Evolutionary conservation across 2,113 vertebrate species (phyloP).

Genomic region (Oryctolagus cuniculus): DNA sequence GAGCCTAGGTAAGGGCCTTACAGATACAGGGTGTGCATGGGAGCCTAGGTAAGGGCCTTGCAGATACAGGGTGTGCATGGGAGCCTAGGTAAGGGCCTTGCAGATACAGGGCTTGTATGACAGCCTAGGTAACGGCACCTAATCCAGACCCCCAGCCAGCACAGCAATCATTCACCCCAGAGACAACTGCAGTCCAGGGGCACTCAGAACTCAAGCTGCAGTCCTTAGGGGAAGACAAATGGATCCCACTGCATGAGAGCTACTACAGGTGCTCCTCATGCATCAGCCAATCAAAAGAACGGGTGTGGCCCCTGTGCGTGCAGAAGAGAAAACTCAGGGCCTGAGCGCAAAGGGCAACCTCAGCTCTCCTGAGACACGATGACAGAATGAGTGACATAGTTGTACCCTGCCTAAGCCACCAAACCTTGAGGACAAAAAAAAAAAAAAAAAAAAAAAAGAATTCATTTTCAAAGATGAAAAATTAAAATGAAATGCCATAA

Average conservation of each 20-base stretch:
- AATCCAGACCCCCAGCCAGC: not conserved
- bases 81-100: not conserved
- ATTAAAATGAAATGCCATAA: not conserved
- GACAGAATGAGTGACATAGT: not conserved
- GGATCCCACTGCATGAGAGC: not conserved
- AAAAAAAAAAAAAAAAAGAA: conserved; percentile 15
- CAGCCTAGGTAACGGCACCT: not conserved
- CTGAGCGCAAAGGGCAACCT: not conserved
- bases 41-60: too few relatives aligned
- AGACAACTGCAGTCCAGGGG: not conserved
- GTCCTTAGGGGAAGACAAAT: not conserved
- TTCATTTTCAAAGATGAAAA: not conserved
- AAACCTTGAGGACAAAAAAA: not conserved
- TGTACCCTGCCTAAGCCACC: not conserved
- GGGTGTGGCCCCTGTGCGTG: too few relatives aligned
- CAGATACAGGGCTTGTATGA: not conserved
- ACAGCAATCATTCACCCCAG: not conserved
- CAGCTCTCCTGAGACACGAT: not conserved
- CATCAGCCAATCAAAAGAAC: not conserved
- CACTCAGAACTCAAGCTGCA: not conserved
- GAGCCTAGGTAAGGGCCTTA: too few relatives aligned
- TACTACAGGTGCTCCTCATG: not conserved
- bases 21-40: not conserved
- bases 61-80: not conserved
- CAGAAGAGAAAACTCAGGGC: not conserved